Evolutionary conservation across 2,888 invertebrate species (phyloP).

Genomic region (Saturnia pavonia): DNA sequence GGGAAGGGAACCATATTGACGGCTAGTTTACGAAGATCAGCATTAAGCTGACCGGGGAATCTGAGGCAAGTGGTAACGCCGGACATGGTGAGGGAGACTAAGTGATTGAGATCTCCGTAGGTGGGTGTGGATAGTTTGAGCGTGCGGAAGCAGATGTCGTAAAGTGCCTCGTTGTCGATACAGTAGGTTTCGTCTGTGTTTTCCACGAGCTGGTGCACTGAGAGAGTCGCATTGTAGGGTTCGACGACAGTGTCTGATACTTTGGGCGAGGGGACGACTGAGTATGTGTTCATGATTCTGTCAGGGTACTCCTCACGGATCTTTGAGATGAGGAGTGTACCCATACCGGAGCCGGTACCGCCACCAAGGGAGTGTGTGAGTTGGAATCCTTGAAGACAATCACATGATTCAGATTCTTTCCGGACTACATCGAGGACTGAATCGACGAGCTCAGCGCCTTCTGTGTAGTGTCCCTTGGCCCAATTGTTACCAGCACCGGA

Average conservation of each 20-base stretch:
- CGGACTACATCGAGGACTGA: conserved; percentile 92
- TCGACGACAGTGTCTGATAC: conserved; percentile 85
- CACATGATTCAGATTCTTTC: conserved; percentile 94
- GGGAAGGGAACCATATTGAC: conserved; percentile 94
- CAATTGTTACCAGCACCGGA: conserved; percentile 83
- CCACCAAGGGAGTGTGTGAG: conserved; percentile 88
- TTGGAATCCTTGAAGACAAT: conserved; percentile 95
- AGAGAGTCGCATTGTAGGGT: conserved; percentile 94
- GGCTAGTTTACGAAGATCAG: conserved; percentile 94
- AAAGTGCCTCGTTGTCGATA: conserved; percentile 84
- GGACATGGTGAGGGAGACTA: conserved; percentile 93
- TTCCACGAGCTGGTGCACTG: conserved; percentile 93
- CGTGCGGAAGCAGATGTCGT: conserved; percentile 94
- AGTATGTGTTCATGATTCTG: conserved; percentile 93
- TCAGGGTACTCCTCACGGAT: conserved; percentile 96
- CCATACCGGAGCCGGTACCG: conserved; percentile 80
- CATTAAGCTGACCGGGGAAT: conserved; percentile 96
- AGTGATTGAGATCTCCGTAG: conserved; percentile 94
- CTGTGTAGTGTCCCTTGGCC: conserved; percentile 87
- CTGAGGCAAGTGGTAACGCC: conserved; percentile 92
- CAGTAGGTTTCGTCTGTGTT: conserved; percentile 95
- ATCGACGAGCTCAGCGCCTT: conserved; percentile 85
- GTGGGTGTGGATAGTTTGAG: conserved; percentile 92
- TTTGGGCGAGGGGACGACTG: conserved; percentile 93
- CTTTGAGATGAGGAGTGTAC: conserved; percentile 92